Percentiles rank a stretch among this genome's conserved stretches.
phyloP scores from a whole-genome alignment of 2,888 invertebrate species.

The Sipha maydis region DNA sequence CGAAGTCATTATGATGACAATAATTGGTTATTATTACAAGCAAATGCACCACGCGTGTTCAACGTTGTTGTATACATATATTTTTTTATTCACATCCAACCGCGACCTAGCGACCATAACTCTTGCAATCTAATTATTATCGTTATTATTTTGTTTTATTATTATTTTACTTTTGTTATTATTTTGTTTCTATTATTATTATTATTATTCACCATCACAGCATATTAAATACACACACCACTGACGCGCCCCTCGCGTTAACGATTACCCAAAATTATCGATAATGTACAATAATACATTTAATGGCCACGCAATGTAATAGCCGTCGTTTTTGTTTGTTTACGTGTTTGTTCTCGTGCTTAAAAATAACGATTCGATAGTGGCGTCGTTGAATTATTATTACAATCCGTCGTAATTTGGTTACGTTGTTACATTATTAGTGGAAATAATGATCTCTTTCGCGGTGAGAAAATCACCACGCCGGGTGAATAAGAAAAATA shows the following conservation, averaged over 20 bases:
- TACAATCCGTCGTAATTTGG: background rate
- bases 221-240: background rate
- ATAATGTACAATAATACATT: background rate
- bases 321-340: background rate
- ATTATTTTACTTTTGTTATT: background rate
- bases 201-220: background rate
- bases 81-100: constrained; percentile 41
- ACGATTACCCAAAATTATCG: background rate
- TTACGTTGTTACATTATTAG: background rate
- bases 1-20: background rate
- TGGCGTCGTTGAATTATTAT: background rate
- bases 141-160: background rate
- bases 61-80: background rate
- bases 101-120: constrained; percentile 38
- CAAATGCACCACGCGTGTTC: background rate
- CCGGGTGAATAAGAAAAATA: background rate
- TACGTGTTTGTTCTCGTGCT: background rate
- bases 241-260: background rate
- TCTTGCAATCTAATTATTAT: constrained; percentile 33
- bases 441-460: background rate
- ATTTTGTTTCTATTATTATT: background rate
- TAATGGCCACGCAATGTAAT: background rate
- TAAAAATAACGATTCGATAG: background rate
- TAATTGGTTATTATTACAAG: constrained; percentile 8
- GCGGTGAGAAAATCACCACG: constrained; percentile 12